Percentiles rank a stretch among this genome's conserved stretches.
phyloP scores from a whole-genome alignment of 1,140 invertebrate genomes.

The Pachypsylla venusta region DNA sequence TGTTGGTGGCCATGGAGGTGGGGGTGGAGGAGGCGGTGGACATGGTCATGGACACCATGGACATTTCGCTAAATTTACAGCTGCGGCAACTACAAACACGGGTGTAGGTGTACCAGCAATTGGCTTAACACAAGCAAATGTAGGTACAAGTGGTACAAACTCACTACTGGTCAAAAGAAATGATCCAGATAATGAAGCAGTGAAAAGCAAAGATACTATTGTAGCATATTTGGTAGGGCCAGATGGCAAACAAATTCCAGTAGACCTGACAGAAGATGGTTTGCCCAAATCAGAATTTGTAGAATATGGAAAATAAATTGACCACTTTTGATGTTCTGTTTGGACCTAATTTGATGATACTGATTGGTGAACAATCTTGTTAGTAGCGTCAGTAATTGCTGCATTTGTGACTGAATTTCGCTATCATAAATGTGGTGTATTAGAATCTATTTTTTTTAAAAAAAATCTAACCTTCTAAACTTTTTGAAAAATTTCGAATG shows the following conservation, averaged over 20 bases:
- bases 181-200: not conserved
- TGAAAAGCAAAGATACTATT: not conserved
- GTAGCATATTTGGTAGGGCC: not conserved
- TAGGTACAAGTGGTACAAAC: too few species aligned
- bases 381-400: too few species aligned
- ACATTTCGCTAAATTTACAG: not conserved
- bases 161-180: conserved; percentile 1
- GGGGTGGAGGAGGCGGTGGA: conserved; percentile 11
- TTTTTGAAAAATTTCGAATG: not conserved
- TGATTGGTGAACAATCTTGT: conserved; percentile 1
- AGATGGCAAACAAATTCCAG: conserved; percentile 7
- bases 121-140: not conserved
- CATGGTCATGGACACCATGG: conserved; percentile 11
- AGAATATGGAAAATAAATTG: conserved; percentile 2
- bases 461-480: not conserved
- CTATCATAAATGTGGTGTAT: not conserved
- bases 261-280: not conserved
- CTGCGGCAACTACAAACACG: not conserved
- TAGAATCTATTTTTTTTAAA: not conserved
- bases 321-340: too few species aligned
- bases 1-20: conserved; percentile 4
- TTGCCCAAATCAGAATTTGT: conserved; percentile 6
- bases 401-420: not conserved
- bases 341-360: too few species aligned
- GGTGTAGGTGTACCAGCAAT: not conserved